Base-by-base conservation (phyloP, 2,113 vertebrate species). In the Plecotus auritus region DNA sequence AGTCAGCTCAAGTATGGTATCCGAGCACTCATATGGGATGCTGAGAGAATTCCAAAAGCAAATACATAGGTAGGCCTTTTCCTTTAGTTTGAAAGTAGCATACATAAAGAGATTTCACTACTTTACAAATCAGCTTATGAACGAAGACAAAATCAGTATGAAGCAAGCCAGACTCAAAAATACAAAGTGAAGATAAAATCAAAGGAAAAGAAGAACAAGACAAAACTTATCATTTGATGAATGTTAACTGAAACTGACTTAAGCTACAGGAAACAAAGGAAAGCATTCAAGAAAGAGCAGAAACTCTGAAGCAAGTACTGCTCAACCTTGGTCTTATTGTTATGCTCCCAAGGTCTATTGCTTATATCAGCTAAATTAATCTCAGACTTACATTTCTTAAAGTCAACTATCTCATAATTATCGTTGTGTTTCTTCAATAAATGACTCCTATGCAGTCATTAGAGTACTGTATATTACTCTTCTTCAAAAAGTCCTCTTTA, bases 401-500 rank as follows among this genome's bases (percentile, higher is more conserved):
- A 74, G 85, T 61, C 49, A 84, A 51, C 37, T 85, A 49, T 32
- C 6, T 56, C 9, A 14, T 61, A 61, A 85, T 30, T n/a, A 16
- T 64, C 37, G 11, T 51, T 78, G 8, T 73, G 37, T 80, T 74
- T 91, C 66, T 82, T 96, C 82, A 94, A 64, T 54, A 94, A 90
- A 77, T 32, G 89, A 84, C 49, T 74, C n/a, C 37, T 51, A 81
- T 30, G 49, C 2, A 66, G 82, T 88, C 12, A 74, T 61, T 89
- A 76, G 4, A 86, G 47, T 91, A 59, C 26, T 92, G 7, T 73
- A 85, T 47, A 83, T 42, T 51, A 78, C 5, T 78, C 35, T 93
- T 61, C 42, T 92, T 82, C n/a, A 51, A 91, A 91, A 82, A 76
- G 20, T 88, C 88, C 26, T 90, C n/a, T 91, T 94, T 84, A 77